These are phyloP conservation scores for Pseudorhiza aurosa DNA, from an alignment of 30 jellyfish, hydroid and myxozoan genomes.

Conservation along the genomic window DNA sequence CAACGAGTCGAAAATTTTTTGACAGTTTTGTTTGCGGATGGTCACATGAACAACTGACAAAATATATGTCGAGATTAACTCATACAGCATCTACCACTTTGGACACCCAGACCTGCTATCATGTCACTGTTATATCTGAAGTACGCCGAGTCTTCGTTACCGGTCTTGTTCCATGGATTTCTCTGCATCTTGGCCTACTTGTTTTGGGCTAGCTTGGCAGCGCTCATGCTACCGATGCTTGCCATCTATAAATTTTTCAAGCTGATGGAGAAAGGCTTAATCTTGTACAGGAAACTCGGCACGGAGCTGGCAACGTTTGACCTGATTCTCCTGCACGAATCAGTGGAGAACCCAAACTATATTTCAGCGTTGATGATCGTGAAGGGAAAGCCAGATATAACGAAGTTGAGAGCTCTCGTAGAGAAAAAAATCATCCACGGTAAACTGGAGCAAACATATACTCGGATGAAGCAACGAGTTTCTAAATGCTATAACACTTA, in stretches of 20 bases:
- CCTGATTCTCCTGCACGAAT: slow-evolving; percentile 77
- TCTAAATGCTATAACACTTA: slow-evolving; percentile 70
- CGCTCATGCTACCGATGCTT: slow-evolving; percentile 82
- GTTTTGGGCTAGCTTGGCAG: slow-evolving; percentile 93
- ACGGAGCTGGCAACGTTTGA: slow-evolving; percentile 79
- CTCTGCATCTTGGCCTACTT: slow-evolving; percentile 93
- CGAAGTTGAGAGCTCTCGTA: slow-evolving; percentile 66
- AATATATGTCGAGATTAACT: not conserved
- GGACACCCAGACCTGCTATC: not conserved
- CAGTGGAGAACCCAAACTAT: slow-evolving; percentile 82
- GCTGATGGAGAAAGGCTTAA: slow-evolving; percentile 69
- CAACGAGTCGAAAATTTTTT: slow-evolving; percentile 22
- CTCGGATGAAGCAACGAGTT: slow-evolving; percentile 82
- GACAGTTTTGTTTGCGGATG: slow-evolving; percentile 45
- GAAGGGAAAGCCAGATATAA: slow-evolving; percentile 77
- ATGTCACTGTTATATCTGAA: slow-evolving; percentile 94
- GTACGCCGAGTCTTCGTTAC: slow-evolving; percentile 83
- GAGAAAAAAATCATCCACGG: slow-evolving; percentile 60
- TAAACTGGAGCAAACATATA: slow-evolving; percentile 57
- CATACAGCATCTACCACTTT: not conserved
- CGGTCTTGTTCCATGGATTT: slow-evolving; percentile 89
- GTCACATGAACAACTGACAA: slow-evolving; percentile 19
- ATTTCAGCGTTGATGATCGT: slow-evolving; percentile 77
- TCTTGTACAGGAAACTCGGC: slow-evolving; percentile 75
- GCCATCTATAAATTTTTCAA: slow-evolving; percentile 70